These are phyloP conservation scores for Drosophila planitibia DNA, from an alignment of 2,888 invertebrate genomes.

Conservation along the genomic window DNA sequence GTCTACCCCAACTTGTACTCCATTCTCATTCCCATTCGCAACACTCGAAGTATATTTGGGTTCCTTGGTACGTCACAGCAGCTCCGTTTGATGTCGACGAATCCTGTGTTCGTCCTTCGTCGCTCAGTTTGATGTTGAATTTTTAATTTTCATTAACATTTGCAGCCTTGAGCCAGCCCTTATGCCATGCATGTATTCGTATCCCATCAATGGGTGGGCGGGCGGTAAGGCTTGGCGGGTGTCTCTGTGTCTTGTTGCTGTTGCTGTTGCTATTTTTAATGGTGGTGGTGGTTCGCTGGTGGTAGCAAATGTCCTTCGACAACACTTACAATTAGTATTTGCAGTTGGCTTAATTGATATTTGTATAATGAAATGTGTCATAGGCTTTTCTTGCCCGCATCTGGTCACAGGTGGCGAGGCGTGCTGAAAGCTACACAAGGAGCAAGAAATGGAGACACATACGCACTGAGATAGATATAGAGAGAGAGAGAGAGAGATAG, in stretches of 20 bases:
- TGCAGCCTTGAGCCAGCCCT: slow-evolving; percentile 63
- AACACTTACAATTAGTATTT: slow-evolving; percentile 70
- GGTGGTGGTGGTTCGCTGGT: slow-evolving; percentile 46
- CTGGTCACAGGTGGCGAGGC: slow-evolving; percentile 40
- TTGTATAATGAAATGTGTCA: slow-evolving; percentile 80
- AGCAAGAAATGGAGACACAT: not conserved
- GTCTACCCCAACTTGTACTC: not conserved
- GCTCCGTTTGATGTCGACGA: slow-evolving; percentile 60
- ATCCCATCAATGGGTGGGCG: not conserved
- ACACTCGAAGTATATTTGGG: slow-evolving; percentile 42
- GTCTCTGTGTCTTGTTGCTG: slow-evolving; percentile 18
- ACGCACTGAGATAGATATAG: not conserved
- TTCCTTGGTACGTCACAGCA: slow-evolving; percentile 34
- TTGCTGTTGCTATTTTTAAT: slow-evolving; percentile 23
- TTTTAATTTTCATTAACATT: slow-evolving; percentile 81
- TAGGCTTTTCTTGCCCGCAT: slow-evolving; percentile 72
- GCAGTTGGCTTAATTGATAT: slow-evolving; percentile 77
- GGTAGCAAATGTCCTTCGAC: slow-evolving; percentile 54
- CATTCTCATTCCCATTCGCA: not conserved
- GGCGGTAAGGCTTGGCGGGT: not conserved
- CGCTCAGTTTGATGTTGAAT: slow-evolving; percentile 77
- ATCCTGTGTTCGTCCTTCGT: slow-evolving; percentile 46
- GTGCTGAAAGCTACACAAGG: not conserved
- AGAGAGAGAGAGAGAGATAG: not conserved
- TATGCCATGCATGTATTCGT: slow-evolving; percentile 28